These are phyloP conservation scores for Channa argus DNA, from an alignment of 2,113 vertebrate genomes.

Conservation along the genomic window DNA sequence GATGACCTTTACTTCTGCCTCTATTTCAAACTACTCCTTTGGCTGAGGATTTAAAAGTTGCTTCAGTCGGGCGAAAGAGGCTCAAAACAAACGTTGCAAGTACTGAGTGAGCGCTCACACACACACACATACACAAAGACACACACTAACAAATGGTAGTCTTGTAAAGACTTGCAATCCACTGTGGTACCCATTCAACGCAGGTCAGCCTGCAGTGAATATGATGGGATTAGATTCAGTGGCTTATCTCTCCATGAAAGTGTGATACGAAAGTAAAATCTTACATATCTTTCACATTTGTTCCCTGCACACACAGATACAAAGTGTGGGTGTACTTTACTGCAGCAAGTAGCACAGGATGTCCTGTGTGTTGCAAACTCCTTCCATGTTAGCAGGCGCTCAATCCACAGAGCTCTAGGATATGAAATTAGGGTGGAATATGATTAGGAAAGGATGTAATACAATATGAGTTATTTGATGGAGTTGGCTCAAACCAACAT, in stretches of 20 bases:
- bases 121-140: neutral
- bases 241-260: constrained; percentile 52
- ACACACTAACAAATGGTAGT: neutral
- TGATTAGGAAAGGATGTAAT: constrained; percentile 63
- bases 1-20: constrained; percentile 13
- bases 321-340: constrained; percentile 22
- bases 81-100: constrained; percentile 8
- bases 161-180: constrained; percentile 29
- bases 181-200: constrained; percentile 30
- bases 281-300: constrained; percentile 21
- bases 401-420: constrained; percentile 43
- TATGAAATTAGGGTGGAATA: constrained; percentile 62
- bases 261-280: constrained; percentile 57
- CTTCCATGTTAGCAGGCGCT: constrained; percentile 36
- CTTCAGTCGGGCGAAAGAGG: constrained; percentile 15
- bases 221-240: constrained; percentile 47
- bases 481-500: constrained; percentile 33
- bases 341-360: constrained; percentile 21
- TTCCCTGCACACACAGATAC: constrained; percentile 8
- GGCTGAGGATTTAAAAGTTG: constrained; percentile 31
- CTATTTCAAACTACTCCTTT: constrained; percentile 1
- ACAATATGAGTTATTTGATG: constrained; percentile 60
- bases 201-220: constrained; percentile 46
- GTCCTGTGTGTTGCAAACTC: constrained; percentile 44
- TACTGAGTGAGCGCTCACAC: neutral